These are phyloP conservation scores for Drymonia ruficornis DNA, from an alignment of 2,888 invertebrate species.

Conservation along the genomic window DNA sequence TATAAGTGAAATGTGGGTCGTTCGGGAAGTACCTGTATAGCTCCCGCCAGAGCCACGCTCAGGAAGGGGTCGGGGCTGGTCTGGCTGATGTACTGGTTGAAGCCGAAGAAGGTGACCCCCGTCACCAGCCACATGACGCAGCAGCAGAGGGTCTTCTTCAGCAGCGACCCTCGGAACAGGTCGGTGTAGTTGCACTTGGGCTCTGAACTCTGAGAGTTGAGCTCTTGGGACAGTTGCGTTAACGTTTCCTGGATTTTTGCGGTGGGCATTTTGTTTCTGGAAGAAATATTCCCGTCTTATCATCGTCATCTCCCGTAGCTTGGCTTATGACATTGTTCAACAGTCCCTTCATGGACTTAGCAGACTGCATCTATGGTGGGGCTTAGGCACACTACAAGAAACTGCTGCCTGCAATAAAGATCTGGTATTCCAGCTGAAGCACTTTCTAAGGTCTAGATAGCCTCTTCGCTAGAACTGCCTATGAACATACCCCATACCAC, in stretches of 20 bases:
- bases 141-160: conserved; percentile 87
- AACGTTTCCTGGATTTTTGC: conserved; percentile 74
- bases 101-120: conserved; percentile 93
- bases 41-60: conserved; percentile 89
- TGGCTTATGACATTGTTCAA: too few relatives aligned
- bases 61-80: conserved; percentile 91
- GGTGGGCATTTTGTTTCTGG: conserved; percentile 79
- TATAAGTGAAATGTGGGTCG: too few relatives aligned
- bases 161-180: conserved; percentile 86
- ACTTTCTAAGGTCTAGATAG: too few relatives aligned
- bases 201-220: conserved; percentile 42
- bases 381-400: too few relatives aligned
- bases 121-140: conserved; percentile 92
- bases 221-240: conserved; percentile 57
- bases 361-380: too few relatives aligned
- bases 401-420: too few relatives aligned
- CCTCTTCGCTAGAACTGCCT: too few relatives aligned
- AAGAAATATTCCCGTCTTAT: too few relatives aligned
- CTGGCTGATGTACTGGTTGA: conserved; percentile 92
- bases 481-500: too few relatives aligned
- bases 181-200: conserved; percentile 84
- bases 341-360: too few relatives aligned
- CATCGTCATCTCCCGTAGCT: too few relatives aligned
- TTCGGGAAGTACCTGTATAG: conserved; percentile 55
- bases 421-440: too few relatives aligned